Evolutionary conservation across 1,140 invertebrate species (phyloP), one percentile per base, ranked within the genome.

Genomic region (Micrasema minimum): DNA sequence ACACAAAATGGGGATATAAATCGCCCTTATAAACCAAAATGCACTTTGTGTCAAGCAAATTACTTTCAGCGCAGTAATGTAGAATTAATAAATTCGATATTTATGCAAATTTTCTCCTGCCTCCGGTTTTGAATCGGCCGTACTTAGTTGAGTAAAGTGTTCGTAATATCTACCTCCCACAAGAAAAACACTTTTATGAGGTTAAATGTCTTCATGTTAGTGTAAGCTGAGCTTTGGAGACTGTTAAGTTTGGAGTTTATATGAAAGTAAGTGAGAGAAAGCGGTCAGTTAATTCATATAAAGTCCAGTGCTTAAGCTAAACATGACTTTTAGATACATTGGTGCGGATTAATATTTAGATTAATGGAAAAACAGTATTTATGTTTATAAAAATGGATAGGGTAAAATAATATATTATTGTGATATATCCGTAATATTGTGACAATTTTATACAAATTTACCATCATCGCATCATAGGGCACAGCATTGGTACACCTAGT

Each of bases 21-120:
- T 66, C 46, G 23, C 18, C 45, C 31, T 48, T 66, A 50, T 66
- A 50, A 38, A 66, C 62, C 35, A 23, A 20, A 31, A 48, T 51
- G 3, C 62, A 51, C 48, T 66, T 66, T 18, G 12, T 35, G 45
- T 50, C 31, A 11, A 45, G 46, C 46, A 66, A 66, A 50, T 66
- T 45, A 66, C 62, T 66, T 50, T 66, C 62, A 50, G 45, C 45
- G 31, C 37, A n/a, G 31, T 66, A 51, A 51, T 37, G 62, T 38
- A 26, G 37, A 48, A 50, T 50, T 6, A 61, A 72, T 72, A 72
- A 46, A 66, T 61, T 72, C 50, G 59, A 67, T 72, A 67, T 72
- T 72, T 72, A 72, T 72, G 70, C 48, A 66, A 72, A 72, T 72
- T 37, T 35, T 35, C n/a, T 16, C 35, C 20, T 31, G 70, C 64